A percentile compares a stretch with the other conserved stretches of the same genome.
phyloP scores from a whole-genome alignment of 2,797 vertebrate species.

The Anguilla obscura region DNA sequence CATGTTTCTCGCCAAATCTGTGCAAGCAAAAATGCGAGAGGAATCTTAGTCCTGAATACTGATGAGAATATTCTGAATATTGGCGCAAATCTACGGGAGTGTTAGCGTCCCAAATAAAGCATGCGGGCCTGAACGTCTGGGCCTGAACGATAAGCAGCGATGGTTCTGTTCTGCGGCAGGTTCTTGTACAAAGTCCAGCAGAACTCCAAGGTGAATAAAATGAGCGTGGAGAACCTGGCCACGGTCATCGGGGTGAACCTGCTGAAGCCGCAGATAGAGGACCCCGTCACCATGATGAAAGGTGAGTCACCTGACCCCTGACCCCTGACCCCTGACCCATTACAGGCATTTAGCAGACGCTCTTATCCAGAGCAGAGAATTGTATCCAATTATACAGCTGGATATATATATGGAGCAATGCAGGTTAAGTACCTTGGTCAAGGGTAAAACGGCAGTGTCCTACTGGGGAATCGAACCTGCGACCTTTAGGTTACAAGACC shows the following conservation, averaged over 20 bases:
- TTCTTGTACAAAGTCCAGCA: constrained; percentile 91
- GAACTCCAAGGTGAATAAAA: constrained; percentile 87
- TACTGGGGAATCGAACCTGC: too few species aligned
- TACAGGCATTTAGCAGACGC: not conserved
- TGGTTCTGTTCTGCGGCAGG: constrained; percentile 61
- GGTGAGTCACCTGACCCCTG: constrained; percentile 64
- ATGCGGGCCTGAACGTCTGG: not conserved
- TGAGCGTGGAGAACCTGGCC: constrained; percentile 96
- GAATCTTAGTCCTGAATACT: not conserved
- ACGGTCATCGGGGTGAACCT: constrained; percentile 97
- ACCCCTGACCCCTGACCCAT: not conserved
- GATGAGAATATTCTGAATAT: not conserved
- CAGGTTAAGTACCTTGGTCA: too few species aligned
- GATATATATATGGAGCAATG: too few species aligned
- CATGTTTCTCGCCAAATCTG: not conserved
- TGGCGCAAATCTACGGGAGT: not conserved
- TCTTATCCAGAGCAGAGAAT: too few species aligned
- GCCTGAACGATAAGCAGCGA: not conserved
- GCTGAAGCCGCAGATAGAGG: constrained; percentile 88
- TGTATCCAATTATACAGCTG: too few species aligned
- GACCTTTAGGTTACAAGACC: too few species aligned
- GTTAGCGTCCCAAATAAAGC: too few species aligned
- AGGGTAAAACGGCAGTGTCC: too few species aligned
- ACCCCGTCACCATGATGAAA: constrained; percentile 91
- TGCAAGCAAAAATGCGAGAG: too few species aligned